phyloP scores from a whole-genome alignment of 2,888 invertebrate species.

The Tethea ocularis region DNA sequence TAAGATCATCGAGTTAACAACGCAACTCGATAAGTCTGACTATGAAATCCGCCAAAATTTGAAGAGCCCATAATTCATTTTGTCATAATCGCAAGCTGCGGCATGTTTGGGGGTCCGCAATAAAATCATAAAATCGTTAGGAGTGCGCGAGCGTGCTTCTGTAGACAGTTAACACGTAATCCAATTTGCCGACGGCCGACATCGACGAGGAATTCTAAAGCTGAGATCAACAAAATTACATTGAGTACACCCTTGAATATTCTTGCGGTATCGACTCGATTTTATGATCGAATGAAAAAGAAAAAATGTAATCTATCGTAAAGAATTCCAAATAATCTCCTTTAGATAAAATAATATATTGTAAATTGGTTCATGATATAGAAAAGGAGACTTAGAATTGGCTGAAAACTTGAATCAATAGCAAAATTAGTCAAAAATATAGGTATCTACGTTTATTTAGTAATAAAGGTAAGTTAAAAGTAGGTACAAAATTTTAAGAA shows the following conservation, averaged over 20 bases:
- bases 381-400: too few species aligned
- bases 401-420: too few species aligned
- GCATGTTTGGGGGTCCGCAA: conserved; percentile 60
- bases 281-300: conserved; percentile 5
- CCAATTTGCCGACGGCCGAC: conserved; percentile 71
- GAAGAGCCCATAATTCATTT: conserved; percentile 47
- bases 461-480: too few species aligned
- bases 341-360: not conserved
- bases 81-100: conserved; percentile 49
- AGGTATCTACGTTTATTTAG: too few species aligned
- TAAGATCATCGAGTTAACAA: conserved; percentile 14
- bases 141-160: conserved; percentile 47
- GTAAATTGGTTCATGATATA: too few species aligned
- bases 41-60: conserved; percentile 18
- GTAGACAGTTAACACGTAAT: conserved; percentile 74
- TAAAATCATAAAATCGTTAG: conserved; percentile 78
- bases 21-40: conserved; percentile 18
- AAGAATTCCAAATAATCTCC: conserved; percentile 11
- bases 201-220: conserved; percentile 70
- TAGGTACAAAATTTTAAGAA: too few species aligned
- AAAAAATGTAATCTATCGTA: not conserved
- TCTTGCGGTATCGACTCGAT: conserved; percentile 15
- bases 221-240: conserved; percentile 66
- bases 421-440: too few species aligned
- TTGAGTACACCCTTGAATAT: conserved; percentile 42